These are phyloP conservation scores for Nerophis lumbriciformis DNA, from an alignment of 2,113 vertebrate species.

Conservation along the genomic window DNA sequence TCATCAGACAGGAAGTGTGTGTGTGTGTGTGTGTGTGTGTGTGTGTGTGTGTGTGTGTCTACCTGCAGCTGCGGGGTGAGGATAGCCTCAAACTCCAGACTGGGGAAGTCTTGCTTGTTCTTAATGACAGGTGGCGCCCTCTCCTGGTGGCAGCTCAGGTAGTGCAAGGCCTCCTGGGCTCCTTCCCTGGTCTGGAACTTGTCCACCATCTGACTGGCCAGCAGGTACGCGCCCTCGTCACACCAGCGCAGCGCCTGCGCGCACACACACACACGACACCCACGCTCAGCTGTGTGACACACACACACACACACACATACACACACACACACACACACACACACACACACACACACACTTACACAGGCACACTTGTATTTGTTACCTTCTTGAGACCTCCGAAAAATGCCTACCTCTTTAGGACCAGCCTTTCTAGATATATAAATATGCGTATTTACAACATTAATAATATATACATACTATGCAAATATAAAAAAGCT, in stretches of 20 bases:
- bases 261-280: conserved; percentile 16
- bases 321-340: background rate
- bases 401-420: no score
- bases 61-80: conserved; percentile 86
- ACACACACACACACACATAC: conserved; percentile 5
- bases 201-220: conserved; percentile 88
- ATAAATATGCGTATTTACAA: no score
- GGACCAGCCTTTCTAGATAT: no score
- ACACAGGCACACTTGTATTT: no score
- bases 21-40: background rate
- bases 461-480: no score
- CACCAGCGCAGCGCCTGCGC: conserved; percentile 84
- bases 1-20: no score
- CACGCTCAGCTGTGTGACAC: background rate
- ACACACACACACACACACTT: background rate
- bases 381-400: no score
- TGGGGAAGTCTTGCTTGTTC: conserved; percentile 71
- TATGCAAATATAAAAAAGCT: no score
- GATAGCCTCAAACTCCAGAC: conserved; percentile 80
- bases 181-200: conserved; percentile 89
- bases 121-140: conserved; percentile 73
- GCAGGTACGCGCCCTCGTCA: conserved; percentile 86
- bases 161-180: conserved; percentile 81
- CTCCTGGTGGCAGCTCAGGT: conserved; percentile 82
- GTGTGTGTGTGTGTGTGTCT: conserved; percentile 1